These are phyloP conservation scores for Ochotona princeps DNA, from an alignment of 2,113 vertebrate genomes.

Conservation along the genomic window DNA sequence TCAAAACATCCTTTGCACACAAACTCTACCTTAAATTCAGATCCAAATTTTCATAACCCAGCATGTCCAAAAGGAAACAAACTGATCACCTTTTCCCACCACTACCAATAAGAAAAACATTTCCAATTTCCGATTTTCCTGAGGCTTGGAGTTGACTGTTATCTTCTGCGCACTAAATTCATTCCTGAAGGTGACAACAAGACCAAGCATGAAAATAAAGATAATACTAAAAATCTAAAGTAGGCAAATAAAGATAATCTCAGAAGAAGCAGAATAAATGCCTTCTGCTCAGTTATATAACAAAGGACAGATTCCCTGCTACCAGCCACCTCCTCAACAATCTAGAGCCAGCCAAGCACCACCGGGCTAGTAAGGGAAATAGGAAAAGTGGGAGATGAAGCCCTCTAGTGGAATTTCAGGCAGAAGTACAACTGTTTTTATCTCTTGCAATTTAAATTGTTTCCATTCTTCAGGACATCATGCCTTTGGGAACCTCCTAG, in stretches of 20 bases:
- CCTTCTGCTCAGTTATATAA: neutral
- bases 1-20: neutral
- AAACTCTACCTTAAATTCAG: conserved; percentile 38
- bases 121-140: neutral
- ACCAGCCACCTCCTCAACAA: neutral
- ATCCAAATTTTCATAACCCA: conserved; percentile 1
- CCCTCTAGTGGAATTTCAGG: conserved; percentile 12
- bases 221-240: conserved; percentile 25
- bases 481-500: neutral
- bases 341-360: neutral
- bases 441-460: conserved; percentile 23
- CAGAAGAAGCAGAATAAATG: neutral
- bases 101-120: conserved; percentile 37
- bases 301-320: neutral
- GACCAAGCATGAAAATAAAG: conserved; percentile 35
- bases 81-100: conserved; percentile 23
- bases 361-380: neutral
- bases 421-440: neutral
- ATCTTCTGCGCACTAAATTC: conserved; percentile 1
- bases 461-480: conserved; percentile 17
- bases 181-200: neutral
- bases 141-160: neutral
- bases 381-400: neutral
- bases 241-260: neutral
- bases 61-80: conserved; percentile 32